Evolutionary conservation across 2,797 vertebrate genomes (phyloP), one percentile per base, ranked within the genome.

Genomic region (Neomorphus geoffroyi): DNA sequence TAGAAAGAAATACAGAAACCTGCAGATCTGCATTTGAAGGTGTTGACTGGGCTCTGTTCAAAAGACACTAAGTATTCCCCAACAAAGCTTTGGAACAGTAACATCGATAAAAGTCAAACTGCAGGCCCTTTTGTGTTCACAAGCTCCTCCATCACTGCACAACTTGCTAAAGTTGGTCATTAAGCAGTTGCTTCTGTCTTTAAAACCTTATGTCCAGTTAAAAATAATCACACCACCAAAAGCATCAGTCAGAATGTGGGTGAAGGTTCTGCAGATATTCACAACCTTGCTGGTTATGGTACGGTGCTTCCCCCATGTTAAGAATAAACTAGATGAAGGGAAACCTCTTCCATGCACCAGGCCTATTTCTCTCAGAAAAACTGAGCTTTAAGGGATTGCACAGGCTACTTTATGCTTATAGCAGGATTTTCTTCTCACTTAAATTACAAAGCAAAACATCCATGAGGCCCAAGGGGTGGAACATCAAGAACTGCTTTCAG

Each of bases 321-420:
- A 48, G 50, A 16, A 33, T 0, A 4, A 23, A 3, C 30, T 28
- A 6, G 41, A 18, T 0, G 7, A n/a, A 23, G 41, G 12, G 32
- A 61, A 50, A 15, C 7, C 11, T 32, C 37, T 18, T 33, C 45
- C 41, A 7, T 5, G 26, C 67, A 8, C n/a, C 27, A 4, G 11
- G 7, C 5, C n/a, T 3, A 1, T 12, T 35, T 13, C 43, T 26
- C 62, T 35, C 60, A 4, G 8, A 5, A 74, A 37, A 35, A 5
- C 11, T 0, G 18, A 39, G 69, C 6, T 18, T 7, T 17, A 6
- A 6, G 50, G 27, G 4, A 3, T 3, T 1, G 8, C 0, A 3
- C 0, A 2, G 14, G 37, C 33, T 27, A 50, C 37, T 19, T 7
- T 5, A 13, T 0, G 9, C 56, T 18, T 3, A 16, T 13, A 10